phyloP scores from a whole-genome alignment of 1,140 invertebrate genomes.

The Camponotus floridanus region DNA sequence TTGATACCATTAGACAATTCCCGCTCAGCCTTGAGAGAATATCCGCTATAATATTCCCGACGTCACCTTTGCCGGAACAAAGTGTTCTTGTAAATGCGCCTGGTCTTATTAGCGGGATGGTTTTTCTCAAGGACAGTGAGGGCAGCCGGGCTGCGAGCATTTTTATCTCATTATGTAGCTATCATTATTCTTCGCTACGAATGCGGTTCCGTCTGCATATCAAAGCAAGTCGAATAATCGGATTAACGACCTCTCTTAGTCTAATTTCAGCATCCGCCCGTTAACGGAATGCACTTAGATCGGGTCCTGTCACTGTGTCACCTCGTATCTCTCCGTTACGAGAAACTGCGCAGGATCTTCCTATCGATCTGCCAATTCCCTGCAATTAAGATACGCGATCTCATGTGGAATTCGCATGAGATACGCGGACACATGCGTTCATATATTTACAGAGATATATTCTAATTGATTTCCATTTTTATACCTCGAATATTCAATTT shows the following conservation, averaged over 20 bases:
- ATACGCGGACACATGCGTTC: too few species aligned
- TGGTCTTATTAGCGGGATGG: slow-evolving; percentile 70
- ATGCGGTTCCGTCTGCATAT: slow-evolving; percentile 54
- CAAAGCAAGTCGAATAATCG: slow-evolving; percentile 73
- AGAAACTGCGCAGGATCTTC: slow-evolving; percentile 32
- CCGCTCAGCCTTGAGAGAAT: slow-evolving; percentile 44
- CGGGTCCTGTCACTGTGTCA: slow-evolving; percentile 46
- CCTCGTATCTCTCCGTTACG: slow-evolving; percentile 13
- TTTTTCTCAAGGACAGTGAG: slow-evolving; percentile 41
- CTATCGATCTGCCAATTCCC: background rate
- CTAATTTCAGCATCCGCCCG: slow-evolving; percentile 65
- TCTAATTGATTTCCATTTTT: background rate
- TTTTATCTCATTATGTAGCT: slow-evolving; percentile 71
- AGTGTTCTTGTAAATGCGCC: slow-evolving; percentile 65
- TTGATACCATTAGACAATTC: slow-evolving; percentile 70
- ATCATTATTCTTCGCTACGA: slow-evolving; percentile 25
- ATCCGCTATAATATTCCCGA: slow-evolving; percentile 65
- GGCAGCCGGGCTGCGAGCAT: slow-evolving; percentile 44
- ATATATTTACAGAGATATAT: background rate
- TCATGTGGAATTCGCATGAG: slow-evolving; percentile 7
- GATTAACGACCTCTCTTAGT: slow-evolving; percentile 67
- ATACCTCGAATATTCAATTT: background rate
- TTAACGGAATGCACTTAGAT: slow-evolving; percentile 66
- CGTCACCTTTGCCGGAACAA: slow-evolving; percentile 61
- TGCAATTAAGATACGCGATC: slow-evolving; percentile 37